Evolutionary conservation across 1,140 invertebrate species (phyloP).

Genomic region (Triops longicaudatus): DNA sequence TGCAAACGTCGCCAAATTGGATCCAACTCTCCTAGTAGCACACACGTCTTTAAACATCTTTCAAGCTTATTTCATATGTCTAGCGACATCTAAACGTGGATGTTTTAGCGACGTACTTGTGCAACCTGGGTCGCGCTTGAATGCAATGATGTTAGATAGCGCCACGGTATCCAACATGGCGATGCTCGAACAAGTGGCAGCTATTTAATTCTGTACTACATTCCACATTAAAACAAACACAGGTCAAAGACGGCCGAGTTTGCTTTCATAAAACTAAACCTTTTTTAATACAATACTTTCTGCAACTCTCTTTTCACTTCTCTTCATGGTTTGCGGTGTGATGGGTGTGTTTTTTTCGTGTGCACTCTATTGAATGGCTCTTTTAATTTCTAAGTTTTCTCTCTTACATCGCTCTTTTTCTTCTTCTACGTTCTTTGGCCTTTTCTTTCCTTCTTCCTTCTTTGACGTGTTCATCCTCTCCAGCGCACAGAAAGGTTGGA

Average conservation of each 20-base stretch:
- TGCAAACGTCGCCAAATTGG: too few species aligned
- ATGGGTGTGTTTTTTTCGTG: not conserved
- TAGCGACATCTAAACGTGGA: too few species aligned
- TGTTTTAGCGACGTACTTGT: too few species aligned
- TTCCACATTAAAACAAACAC: too few species aligned
- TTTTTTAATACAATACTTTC: slow-evolving; percentile 21
- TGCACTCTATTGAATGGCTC: not conserved
- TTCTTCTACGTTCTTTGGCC: slow-evolving; percentile 16
- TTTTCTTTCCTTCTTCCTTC: not conserved
- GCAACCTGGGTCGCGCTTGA: too few species aligned
- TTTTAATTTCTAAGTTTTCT: not conserved
- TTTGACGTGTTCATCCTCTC: slow-evolving; percentile 20
- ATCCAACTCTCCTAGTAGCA: too few species aligned
- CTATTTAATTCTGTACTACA: too few species aligned
- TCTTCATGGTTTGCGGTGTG: not conserved
- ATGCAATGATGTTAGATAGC: too few species aligned
- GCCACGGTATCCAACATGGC: too few species aligned
- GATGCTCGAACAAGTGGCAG: too few species aligned
- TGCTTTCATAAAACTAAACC: not conserved
- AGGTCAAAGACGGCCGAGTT: not conserved
- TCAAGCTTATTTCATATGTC: too few species aligned
- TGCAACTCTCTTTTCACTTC: not conserved
- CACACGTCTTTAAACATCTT: too few species aligned
- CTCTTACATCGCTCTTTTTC: not conserved
- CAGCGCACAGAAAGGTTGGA: slow-evolving; percentile 76